Percentiles rank a stretch among this genome's conserved stretches.
Evolutionary conservation across 92 coral and sea anemone species (phyloP).

Genomic region (Palythoa grandiflora): DNA sequence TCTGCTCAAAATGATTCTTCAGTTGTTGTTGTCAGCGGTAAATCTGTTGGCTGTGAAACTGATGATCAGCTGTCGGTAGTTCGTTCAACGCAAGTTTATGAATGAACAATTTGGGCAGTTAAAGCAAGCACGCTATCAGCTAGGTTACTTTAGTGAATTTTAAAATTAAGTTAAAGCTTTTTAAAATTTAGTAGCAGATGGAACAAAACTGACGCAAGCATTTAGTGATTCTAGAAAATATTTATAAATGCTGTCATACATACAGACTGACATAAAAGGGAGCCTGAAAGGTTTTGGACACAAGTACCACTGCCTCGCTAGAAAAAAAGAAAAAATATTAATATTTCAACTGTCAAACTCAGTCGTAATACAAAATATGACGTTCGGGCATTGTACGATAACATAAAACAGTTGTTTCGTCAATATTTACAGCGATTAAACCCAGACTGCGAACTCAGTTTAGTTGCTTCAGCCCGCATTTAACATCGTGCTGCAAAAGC

Average conservation of each 20-base stretch:
- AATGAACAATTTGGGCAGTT: neutral
- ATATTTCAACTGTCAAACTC: neutral
- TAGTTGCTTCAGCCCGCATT: neutral
- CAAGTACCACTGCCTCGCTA: conserved; percentile 43
- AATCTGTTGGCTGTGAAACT: too few species aligned
- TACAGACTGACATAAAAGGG: conserved; percentile 45
- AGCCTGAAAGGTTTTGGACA: conserved; percentile 44
- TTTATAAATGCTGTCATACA: neutral
- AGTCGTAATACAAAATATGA: neutral
- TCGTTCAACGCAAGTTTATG: neutral
- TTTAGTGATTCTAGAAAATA: neutral
- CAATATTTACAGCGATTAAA: too few species aligned
- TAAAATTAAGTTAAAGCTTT: conserved; percentile 5
- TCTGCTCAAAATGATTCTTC: too few species aligned
- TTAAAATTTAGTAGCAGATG: neutral
- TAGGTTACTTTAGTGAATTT: conserved; percentile 16
- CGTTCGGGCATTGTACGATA: neutral
- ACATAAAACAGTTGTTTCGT: too few species aligned
- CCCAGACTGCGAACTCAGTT: too few species aligned
- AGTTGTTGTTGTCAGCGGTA: too few species aligned
- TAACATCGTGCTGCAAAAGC: neutral
- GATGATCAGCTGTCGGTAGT: too few species aligned
- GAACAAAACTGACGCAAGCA: neutral
- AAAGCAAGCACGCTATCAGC: conserved; percentile 11
- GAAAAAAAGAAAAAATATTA: neutral